These are phyloP conservation scores for Archaeoteleia sp. DNA, from an alignment of 2,888 invertebrate species.

Conservation along the genomic window DNA sequence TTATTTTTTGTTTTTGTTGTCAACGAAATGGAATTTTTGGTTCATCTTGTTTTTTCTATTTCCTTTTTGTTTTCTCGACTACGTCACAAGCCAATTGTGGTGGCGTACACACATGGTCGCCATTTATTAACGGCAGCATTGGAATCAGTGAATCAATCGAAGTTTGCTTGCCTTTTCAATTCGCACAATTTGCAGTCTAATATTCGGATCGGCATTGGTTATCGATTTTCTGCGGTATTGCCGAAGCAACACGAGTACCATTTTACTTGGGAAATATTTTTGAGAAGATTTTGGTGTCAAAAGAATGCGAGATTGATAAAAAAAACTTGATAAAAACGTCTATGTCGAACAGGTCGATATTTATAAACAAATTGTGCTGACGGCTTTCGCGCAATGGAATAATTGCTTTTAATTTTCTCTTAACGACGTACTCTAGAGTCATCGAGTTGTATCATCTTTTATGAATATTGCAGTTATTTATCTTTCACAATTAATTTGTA, in stretches of 20 bases:
- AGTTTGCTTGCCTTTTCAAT: conserved; percentile 28
- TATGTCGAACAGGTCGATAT: no score
- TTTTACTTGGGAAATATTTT: conserved; percentile 24
- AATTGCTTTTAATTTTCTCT: no score
- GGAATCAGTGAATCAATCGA: conserved; percentile 24
- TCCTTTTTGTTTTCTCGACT: no score
- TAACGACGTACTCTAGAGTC: no score
- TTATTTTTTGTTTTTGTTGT: no score
- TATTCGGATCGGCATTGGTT: conserved; percentile 10
- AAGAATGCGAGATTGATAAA: no score
- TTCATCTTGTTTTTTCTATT: not conserved
- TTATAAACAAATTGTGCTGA: no score
- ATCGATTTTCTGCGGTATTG: conserved; percentile 34
- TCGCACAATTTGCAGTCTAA: conserved; percentile 34
- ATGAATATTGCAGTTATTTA: not conserved
- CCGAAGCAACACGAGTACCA: conserved; percentile 3
- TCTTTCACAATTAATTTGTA: conserved; percentile 9
- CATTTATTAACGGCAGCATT: conserved; percentile 27
- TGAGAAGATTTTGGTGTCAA: conserved; percentile 16
- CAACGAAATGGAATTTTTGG: not conserved
- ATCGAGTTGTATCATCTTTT: no score
- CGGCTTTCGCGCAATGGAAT: no score
- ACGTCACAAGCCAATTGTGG: conserved; percentile 14
- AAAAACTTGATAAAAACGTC: no score
- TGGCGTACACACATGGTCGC: conserved; percentile 1